These are phyloP conservation scores for Caenorhabditis sp. DNA, from an alignment of 2,888 invertebrate genomes.

Conservation along the genomic window DNA sequence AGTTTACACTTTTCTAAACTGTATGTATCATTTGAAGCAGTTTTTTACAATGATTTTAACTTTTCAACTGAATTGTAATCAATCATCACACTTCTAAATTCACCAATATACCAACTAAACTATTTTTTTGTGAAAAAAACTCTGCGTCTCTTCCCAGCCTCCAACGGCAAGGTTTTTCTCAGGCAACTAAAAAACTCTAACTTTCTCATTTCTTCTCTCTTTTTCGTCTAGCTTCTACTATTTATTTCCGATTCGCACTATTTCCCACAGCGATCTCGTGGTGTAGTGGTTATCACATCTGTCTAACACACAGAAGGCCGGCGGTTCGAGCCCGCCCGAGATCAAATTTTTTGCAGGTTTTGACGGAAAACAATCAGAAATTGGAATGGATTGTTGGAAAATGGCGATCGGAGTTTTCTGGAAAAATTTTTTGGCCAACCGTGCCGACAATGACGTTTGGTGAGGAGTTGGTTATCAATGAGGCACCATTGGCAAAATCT, in stretches of 20 bases:
- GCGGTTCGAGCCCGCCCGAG: slow-evolving; percentile 68
- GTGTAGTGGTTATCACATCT: slow-evolving; percentile 33
- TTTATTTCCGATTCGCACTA: neutral
- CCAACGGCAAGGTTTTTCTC: neutral
- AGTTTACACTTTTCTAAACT: no score
- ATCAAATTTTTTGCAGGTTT: slow-evolving; percentile 49
- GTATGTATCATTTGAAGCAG: no score
- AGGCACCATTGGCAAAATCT: slow-evolving; percentile 69
- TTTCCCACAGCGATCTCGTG: slow-evolving; percentile 13
- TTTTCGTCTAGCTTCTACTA: neutral
- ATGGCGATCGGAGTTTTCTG: slow-evolving; percentile 70
- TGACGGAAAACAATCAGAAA: slow-evolving; percentile 60
- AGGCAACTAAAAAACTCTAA: neutral
- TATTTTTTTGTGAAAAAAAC: no score
- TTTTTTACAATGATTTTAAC: no score
- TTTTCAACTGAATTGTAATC: no score
- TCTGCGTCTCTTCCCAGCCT: neutral
- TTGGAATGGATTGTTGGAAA: slow-evolving; percentile 70
- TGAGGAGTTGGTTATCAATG: slow-evolving; percentile 67
- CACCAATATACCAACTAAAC: no score
- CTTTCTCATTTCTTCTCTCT: neutral
- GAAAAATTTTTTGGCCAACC: slow-evolving; percentile 71
- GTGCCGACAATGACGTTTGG: slow-evolving; percentile 71
- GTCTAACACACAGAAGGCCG: slow-evolving; percentile 64
- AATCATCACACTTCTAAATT: no score